phyloP scores from a whole-genome alignment of 2,113 vertebrate genomes.

The Sula dactylatra region DNA sequence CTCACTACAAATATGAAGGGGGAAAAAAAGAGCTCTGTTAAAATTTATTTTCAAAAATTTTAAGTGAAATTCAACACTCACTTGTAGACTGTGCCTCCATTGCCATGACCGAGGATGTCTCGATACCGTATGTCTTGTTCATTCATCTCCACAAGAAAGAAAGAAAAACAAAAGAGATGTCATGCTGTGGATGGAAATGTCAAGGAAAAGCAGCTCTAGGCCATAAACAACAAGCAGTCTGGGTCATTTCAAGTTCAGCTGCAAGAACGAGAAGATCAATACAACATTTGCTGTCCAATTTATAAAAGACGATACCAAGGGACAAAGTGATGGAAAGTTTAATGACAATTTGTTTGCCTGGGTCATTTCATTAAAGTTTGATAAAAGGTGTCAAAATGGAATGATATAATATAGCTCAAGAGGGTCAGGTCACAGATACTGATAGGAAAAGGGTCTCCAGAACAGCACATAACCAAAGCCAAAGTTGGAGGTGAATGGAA shows the following conservation, averaged over 20 bases:
- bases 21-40: accelerated
- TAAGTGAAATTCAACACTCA: constrained; percentile 77
- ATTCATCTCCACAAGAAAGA: constrained; percentile 89
- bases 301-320: constrained; percentile 93
- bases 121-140: constrained; percentile 96
- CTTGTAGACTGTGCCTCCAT: constrained; percentile 98
- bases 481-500: constrained; percentile 53
- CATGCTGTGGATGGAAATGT: constrained; percentile 81
- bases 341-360: constrained; percentile 92
- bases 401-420: constrained; percentile 80
- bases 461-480: constrained; percentile 43
- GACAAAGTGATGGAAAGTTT: constrained; percentile 90
- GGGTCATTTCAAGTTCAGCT: constrained; percentile 93
- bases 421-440: constrained; percentile 76
- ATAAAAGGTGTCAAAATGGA: constrained; percentile 91
- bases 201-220: constrained; percentile 83
- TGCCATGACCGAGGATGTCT: constrained; percentile 97
- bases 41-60: background rate
- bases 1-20: background rate
- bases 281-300: constrained; percentile 95
- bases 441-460: constrained; percentile 65
- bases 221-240: constrained; percentile 86
- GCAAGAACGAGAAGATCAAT: constrained; percentile 88
- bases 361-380: constrained; percentile 87
- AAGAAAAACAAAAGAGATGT: constrained; percentile 82